Evolutionary conservation across 2,113 vertebrate species (phyloP).

Genomic region (Aspidoscelis tigris): DNA sequence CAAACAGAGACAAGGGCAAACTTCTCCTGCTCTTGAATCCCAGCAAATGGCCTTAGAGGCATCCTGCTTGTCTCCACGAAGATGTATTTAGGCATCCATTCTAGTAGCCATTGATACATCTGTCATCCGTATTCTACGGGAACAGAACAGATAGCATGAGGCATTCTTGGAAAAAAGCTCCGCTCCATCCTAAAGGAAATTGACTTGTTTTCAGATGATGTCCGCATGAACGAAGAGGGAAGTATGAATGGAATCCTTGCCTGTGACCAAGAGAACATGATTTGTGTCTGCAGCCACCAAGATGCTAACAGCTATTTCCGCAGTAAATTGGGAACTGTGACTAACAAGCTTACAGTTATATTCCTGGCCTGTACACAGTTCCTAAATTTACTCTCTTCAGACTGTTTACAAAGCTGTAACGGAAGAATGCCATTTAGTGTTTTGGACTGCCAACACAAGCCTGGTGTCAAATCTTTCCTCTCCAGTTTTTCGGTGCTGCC

Average conservation of each 20-base stretch:
- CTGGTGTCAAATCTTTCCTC: neutral
- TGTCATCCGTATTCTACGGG: neutral
- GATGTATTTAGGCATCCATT: too few relatives aligned
- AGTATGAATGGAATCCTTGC: conserved; percentile 25
- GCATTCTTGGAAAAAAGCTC: neutral
- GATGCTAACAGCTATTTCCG: neutral
- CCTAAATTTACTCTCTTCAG: conserved; percentile 13
- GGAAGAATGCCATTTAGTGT: neutral
- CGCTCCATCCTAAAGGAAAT: neutral
- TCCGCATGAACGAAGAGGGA: neutral
- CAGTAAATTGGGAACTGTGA: neutral
- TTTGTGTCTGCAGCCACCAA: conserved; percentile 8
- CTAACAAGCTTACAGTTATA: neutral
- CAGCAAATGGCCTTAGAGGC: too few relatives aligned
- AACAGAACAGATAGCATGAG: neutral
- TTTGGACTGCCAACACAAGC: neutral
- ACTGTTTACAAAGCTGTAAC: conserved; percentile 7
- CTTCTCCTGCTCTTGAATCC: too few relatives aligned
- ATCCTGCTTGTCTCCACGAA: too few relatives aligned
- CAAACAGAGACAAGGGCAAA: too few relatives aligned
- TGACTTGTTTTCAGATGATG: neutral
- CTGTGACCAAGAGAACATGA: conserved; percentile 13
- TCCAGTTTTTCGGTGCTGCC: neutral
- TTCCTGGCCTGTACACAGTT: conserved; percentile 4
- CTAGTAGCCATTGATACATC: too few relatives aligned